A percentile compares a stretch with the other conserved stretches of the same genome.
Conservation (phyloP, 2,888 invertebrate species). For the Chrysolina americana region DNA sequence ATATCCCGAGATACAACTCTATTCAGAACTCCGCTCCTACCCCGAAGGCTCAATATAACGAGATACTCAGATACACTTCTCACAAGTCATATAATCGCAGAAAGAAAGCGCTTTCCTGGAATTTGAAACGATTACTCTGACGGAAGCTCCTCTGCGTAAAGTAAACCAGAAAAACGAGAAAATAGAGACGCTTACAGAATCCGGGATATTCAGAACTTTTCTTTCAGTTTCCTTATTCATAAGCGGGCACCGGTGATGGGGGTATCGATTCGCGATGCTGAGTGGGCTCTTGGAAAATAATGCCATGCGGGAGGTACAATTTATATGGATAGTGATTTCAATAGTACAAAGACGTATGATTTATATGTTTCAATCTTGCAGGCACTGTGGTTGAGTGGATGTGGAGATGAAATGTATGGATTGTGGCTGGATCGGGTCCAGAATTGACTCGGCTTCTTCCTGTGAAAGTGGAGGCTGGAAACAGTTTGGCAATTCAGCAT, state of each 20-base stretch:
- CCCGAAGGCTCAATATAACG: background rate
- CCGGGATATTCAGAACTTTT: slow-evolving; percentile 19
- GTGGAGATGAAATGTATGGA: background rate
- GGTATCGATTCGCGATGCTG: slow-evolving; percentile 22
- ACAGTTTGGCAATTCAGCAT: background rate
- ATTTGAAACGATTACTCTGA: slow-evolving; percentile 9
- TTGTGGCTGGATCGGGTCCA: background rate
- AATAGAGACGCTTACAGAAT: background rate
- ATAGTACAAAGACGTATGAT: slow-evolving; percentile 8
- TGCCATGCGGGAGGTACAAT: background rate
- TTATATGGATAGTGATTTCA: slow-evolving; percentile 14
- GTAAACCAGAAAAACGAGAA: slow-evolving; percentile 5
- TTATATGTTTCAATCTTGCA: slow-evolving; percentile 4
- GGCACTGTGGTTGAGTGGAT: background rate
- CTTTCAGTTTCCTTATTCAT: slow-evolving; percentile 26
- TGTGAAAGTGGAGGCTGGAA: background rate
- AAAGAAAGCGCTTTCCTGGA: background rate
- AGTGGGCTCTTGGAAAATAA: slow-evolving; percentile 11
- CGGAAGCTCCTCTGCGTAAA: background rate
- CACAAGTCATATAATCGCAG: background rate
- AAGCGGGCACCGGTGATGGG: slow-evolving; percentile 8
- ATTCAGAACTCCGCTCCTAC: background rate
- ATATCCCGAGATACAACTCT: background rate
- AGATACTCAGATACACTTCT: background rate
- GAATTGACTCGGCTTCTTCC: background rate